Percentiles rank a stretch among this genome's conserved stretches.
These are phyloP conservation scores for Phodopus roborovskii DNA, from an alignment of 2,113 vertebrate genomes.

Conservation along the genomic window DNA sequence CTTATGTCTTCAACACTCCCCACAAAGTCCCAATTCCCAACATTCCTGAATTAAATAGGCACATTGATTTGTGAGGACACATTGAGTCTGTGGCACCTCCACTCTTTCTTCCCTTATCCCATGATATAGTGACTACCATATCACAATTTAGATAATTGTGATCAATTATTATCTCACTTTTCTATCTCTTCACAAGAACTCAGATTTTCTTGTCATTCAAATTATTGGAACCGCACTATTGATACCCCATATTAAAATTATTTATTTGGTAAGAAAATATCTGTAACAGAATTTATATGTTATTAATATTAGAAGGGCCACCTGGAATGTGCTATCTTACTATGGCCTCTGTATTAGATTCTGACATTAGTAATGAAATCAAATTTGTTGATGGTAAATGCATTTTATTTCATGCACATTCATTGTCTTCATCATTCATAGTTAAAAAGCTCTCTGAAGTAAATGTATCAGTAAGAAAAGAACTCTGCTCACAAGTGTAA, in stretches of 20 bases:
- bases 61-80: too few relatives aligned
- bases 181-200: not conserved
- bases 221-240: not conserved
- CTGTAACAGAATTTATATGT: not conserved
- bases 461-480: not conserved
- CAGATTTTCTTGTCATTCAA: conserved; percentile 24
- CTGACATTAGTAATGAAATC: not conserved
- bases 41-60: not conserved
- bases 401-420: not conserved
- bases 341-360: not conserved
- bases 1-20: not conserved
- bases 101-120: not conserved
- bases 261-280: not conserved
- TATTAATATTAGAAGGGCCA: not conserved
- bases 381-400: not conserved
- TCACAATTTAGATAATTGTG: not conserved
- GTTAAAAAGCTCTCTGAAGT: not conserved
- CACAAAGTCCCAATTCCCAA: not conserved
- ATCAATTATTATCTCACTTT: not conserved
- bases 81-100: not conserved
- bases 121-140: not conserved
- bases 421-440: not conserved
- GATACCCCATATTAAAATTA: not conserved
- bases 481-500: not conserved
- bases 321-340: not conserved